These are phyloP conservation scores for Campylomormyrus tamandua DNA, from an alignment of 2,113 vertebrate genomes.

Conservation along the genomic window DNA sequence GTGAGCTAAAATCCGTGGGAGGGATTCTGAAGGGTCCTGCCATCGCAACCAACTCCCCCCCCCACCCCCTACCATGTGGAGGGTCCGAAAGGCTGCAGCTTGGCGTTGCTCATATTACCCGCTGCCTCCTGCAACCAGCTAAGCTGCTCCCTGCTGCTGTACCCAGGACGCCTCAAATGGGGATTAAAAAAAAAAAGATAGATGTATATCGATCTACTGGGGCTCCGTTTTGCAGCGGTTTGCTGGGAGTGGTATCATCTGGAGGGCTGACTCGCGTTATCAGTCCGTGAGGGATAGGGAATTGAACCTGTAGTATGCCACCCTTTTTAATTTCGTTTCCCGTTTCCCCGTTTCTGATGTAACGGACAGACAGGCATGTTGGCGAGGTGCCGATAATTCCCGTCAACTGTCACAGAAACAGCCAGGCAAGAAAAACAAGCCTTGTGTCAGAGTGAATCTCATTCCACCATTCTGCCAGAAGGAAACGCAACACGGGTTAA, in stretches of 20 bases:
- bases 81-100: too few relatives aligned
- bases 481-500: slow-evolving; percentile 12
- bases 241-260: background rate
- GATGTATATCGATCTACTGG: background rate
- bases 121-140: background rate
- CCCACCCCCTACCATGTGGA: too few relatives aligned
- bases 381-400: slow-evolving; percentile 14
- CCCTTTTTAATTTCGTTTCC: background rate
- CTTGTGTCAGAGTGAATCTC: slow-evolving; percentile 25
- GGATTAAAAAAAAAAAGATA: background rate
- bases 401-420: slow-evolving; percentile 27
- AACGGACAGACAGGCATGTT: background rate
- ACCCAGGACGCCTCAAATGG: background rate
- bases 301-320: background rate
- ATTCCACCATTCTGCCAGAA: slow-evolving; percentile 1
- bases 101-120: background rate
- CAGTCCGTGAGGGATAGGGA: background rate
- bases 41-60: background rate
- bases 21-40: background rate
- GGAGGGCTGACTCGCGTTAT: background rate
- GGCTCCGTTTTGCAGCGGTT: background rate
- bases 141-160: background rate
- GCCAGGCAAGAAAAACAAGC: slow-evolving; percentile 17
- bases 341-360: background rate
- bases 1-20: background rate